Evolutionary conservation across 2,888 invertebrate species (phyloP), one percentile per base, ranked within the genome.

Genomic region (Stenodema calcarata): DNA sequence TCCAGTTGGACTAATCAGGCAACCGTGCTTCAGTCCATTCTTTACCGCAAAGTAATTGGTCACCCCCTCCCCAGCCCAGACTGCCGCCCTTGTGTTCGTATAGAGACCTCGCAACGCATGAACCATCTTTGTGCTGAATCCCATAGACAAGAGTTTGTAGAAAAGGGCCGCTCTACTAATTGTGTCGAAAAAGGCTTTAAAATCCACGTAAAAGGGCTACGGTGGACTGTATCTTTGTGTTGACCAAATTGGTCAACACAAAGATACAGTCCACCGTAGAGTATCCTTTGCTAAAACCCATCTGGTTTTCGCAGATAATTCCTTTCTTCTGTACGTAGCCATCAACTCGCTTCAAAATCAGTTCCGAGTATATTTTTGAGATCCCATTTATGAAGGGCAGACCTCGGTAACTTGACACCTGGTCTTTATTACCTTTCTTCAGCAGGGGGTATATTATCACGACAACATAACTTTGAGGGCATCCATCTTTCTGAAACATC

Each of bases 371-470:
- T 42, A 79, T 62, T 47, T 86, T 86, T 0, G 79, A 30, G 9
- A 35, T 47, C 0, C 44, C 44, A 35, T 86, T 44, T 6, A 86
- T 80, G 42, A 50, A 86, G 4, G 79, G 80, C 7, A 86, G 50
- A 4, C 79, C 86, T 16, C 86, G 80, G 50, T 86, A 86, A 69
- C 80, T 86, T 11, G 27, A n/a, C 1, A 69, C 62, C 1, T 7
- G 12, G 0, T 16, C 16, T 0, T 42, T n/a, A 79, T 86, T 44
- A 0, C 79, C 86, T 42, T 86, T 86, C 69, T 86, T 86, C 12
- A 62, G 79, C 3, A 86, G 47, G 4, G 86, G 86, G 70, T 69
- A 86, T 3, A 86, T 86, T 0, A 86, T 69, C 3, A 69, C 62
- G 9, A 41, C 27, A 54, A 42, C 69, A 62, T 78, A 87, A 30